Evolutionary conservation across 2,113 vertebrate species (phyloP).

Genomic region (Diadophis punctatus): DNA sequence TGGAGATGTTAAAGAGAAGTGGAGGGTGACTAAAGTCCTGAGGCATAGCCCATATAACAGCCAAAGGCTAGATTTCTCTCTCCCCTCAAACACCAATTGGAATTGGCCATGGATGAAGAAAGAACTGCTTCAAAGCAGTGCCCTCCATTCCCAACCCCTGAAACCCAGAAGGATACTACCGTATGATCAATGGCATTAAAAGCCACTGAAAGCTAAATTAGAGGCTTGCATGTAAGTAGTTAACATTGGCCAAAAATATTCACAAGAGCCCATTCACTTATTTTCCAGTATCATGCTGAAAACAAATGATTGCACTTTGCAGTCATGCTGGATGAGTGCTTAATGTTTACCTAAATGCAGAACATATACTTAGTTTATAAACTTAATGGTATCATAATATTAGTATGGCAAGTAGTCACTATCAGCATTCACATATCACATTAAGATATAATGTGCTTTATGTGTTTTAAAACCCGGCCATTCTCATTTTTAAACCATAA

Average conservation of each 20-base stretch:
- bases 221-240: background rate
- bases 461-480: background rate
- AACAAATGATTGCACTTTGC: background rate
- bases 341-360: background rate
- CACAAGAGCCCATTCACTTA: background rate
- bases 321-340: background rate
- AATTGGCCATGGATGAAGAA: background rate
- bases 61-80: background rate
- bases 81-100: background rate
- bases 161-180: background rate
- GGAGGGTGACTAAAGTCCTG: background rate
- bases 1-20: background rate
- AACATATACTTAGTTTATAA: background rate
- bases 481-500: background rate
- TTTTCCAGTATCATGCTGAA: background rate
- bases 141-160: background rate
- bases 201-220: background rate
- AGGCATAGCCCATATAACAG: background rate
- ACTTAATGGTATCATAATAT: background rate
- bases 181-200: background rate
- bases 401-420: background rate
- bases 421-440: background rate
- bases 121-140: background rate
- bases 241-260: background rate
- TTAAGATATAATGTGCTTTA: background rate